Evolutionary conservation across 2,797 vertebrate genomes (phyloP), one percentile per base, ranked within the genome.

Genomic region (Enteromius argenteus): DNA sequence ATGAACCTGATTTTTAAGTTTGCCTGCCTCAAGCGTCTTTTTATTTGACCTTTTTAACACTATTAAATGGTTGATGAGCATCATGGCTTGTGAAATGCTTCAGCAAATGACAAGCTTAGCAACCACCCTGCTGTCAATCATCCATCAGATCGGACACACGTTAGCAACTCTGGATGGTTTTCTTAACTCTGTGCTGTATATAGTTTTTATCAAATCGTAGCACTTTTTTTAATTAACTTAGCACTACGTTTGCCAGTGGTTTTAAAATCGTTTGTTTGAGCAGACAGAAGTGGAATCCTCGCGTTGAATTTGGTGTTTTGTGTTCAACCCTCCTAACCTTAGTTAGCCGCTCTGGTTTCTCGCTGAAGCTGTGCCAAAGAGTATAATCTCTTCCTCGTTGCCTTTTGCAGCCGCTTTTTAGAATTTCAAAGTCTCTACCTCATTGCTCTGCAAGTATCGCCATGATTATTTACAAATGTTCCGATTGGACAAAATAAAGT

Each of bases 401-500:
- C 96, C 94, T 93, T 95, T 96, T 96, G 96, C 97, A 96, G 96
- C 97, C 97, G 96, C 97, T 98, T 98, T 98, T 96, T 83, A 80
- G 81, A 78, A 95, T 97, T 96, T 97, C 96, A 96, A 97, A 97
- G 97, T 98, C 79, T 87, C 98, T 99, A 99, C 98, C 98, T 99
- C 98, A 99, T 97, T 97, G 96, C 97, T 97, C 96, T 96, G 96
- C 97, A 96, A 97, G 96, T 96, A 94, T 95, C 94, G 96, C 96
- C 97, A 97, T 97, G 94, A 93, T 95, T 94, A 94, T 96, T 96
- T 96, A 95, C 95, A 96, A 95, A 95, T 88, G 97, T 97, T 96
- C 93, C 86, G 94, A 94, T 93, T 94, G 94, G 98, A 97, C 97
- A 98, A 97, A 98, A 98, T 98, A 99, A 99, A 98, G 96, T 97